A percentile compares a stretch with the other conserved stretches of the same genome.
phyloP scores from a whole-genome alignment of 2,888 invertebrate genomes.

The Vesta saturnalis region DNA sequence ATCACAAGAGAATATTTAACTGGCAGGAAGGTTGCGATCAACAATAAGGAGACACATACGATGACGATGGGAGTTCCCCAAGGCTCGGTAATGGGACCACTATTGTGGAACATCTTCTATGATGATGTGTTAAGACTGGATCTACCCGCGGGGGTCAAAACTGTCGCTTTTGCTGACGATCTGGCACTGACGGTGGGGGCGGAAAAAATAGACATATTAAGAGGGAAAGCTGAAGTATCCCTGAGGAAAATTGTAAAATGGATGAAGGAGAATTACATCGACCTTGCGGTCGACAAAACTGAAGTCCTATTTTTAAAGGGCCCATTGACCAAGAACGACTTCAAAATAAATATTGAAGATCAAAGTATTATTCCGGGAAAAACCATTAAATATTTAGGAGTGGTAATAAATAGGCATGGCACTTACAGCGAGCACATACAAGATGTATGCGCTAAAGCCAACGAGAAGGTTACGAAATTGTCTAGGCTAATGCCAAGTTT shows the following conservation, averaged over 20 bases:
- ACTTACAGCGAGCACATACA: not conserved
- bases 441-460: conserved; percentile 12
- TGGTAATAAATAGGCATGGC: not conserved
- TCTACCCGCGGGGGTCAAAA: not conserved
- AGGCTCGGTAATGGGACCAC: conserved; percentile 19
- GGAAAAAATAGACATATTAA: not conserved
- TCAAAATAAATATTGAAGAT: not conserved
- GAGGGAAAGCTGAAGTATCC: not conserved
- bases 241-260: not conserved
- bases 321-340: not conserved
- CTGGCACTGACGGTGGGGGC: not conserved
- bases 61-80: conserved; percentile 6
- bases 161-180: not conserved
- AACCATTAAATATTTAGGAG: not conserved
- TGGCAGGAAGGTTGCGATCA: not conserved
- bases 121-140: not conserved
- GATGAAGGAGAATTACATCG: not conserved
- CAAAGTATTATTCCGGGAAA: not conserved
- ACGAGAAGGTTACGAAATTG: not conserved
- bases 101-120: conserved; percentile 19
- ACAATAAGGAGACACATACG: not conserved
- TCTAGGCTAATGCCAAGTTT: conserved; percentile 31
- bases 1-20: not conserved
- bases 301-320: not conserved
- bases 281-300: not conserved